Evolutionary conservation across 2,113 vertebrate genomes (phyloP).

Genomic region (Colossoma macropomum): DNA sequence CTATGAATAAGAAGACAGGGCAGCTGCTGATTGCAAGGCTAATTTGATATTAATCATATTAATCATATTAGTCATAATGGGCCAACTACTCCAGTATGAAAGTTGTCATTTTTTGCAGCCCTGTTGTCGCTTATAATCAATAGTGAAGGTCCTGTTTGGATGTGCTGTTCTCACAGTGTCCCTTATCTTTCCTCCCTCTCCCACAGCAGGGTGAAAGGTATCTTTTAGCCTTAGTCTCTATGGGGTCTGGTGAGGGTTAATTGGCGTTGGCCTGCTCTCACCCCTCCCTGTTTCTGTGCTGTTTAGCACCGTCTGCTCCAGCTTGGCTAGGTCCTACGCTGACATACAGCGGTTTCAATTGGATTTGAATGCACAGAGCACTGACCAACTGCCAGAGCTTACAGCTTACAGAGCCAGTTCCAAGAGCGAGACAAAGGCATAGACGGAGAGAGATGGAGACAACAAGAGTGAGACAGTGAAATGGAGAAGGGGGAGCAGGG

Average conservation of each 20-base stretch:
- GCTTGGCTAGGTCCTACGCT: constrained; percentile 37
- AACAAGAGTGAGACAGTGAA: constrained; percentile 40
- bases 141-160: neutral
- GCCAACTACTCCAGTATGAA: no score
- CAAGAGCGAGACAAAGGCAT: constrained; percentile 33
- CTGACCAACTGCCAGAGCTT: constrained; percentile 58
- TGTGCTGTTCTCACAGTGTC: neutral
- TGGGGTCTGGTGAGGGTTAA: neutral
- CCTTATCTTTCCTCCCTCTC: no score
- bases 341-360: constrained; percentile 54
- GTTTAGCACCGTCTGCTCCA: neutral
- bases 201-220: neutral
- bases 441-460: constrained; percentile 13
- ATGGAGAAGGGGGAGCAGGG: constrained; percentile 22
- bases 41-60: no score
- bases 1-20: no score
- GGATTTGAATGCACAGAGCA: constrained; percentile 54
- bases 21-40: no score
- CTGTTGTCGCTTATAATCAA: no score
- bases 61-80: no score
- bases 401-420: constrained; percentile 13
- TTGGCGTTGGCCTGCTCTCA: neutral
- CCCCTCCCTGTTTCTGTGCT: constrained; percentile 10
- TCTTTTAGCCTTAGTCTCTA: neutral
- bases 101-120: no score